Base-by-base conservation (phyloP, 2,888 invertebrate species). In the Plagiodera versicolora region DNA sequence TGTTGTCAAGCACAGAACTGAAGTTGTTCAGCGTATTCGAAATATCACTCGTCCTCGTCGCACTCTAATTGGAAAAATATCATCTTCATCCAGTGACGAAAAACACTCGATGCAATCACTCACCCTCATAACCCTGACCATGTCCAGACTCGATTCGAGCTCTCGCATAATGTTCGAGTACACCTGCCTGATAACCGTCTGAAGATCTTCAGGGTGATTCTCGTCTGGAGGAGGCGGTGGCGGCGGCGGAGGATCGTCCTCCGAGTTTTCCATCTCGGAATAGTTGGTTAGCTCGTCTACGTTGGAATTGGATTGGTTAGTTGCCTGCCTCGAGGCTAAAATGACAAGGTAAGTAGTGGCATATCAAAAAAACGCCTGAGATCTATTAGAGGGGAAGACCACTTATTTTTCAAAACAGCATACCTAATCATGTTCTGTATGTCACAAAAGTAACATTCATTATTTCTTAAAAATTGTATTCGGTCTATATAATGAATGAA, bases 101-200 rank as follows among this genome's bases (percentile, higher is more conserved):
- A n/a, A n/a, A n/a, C n/a, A n/a, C n/a, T n/a, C n/a, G n/a, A n/a
- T n/a, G n/a, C n/a, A 52, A 32, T 30, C 16, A 32, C 45, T 55
- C 47, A 62, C 59, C 51, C 65, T 53, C 62, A 59, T n/a, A n/a
- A n/a, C 53, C 14, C 58, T 57, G 16, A 62, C 49, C 4, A 65
- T 55, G 17, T 62, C 57, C 39, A 65, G 16, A 19, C 77, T 79
- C 0, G 77, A 75, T 61, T 80, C 79, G 17, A 80, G 63, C 64
- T 79, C 79, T 51, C 77, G 77, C 9, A 79, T 74, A 16, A 80
- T 79, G 57, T 78, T 79, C 10, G 77, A 75, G 60, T 79, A 79
- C 75, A 79, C 78, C 57, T 72, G 74, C 9, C 76, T 74, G 51
- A 80, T 76, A 20, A 74, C 75, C 20, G 72, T 72, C 56, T 77